A percentile compares a stretch with the other conserved stretches of the same genome.
Evolutionary conservation across 2,113 vertebrate species (phyloP).

Genomic region (Muntiacus reevesi): DNA sequence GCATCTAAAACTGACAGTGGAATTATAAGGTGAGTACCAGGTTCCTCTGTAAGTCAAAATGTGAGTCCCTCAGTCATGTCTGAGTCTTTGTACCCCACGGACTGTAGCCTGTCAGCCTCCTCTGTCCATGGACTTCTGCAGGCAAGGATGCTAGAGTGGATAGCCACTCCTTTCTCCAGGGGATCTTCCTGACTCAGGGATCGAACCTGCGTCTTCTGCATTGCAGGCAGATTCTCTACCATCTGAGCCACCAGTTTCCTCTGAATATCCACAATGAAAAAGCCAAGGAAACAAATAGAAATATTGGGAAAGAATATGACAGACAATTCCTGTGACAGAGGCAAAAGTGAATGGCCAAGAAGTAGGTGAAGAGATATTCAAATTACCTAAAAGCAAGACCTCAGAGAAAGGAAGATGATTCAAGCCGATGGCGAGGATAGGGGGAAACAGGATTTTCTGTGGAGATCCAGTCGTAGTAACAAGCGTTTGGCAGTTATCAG

Average conservation of each 20-base stretch:
- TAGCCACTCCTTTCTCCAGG: neutral
- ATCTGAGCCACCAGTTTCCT: neutral
- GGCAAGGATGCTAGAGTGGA: neutral
- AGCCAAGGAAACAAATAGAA: accelerated
- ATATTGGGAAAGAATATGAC: accelerated
- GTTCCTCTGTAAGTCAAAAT: neutral
- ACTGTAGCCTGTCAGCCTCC: neutral
- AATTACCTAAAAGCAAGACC: neutral
- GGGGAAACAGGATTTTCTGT: neutral
- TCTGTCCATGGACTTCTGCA: neutral
- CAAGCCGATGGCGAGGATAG: accelerated
- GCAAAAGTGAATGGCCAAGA: accelerated
- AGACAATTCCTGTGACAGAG: neutral
- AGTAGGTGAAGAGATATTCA: accelerated
- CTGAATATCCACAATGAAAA: neutral
- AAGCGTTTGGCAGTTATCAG: accelerated
- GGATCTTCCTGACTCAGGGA: neutral
- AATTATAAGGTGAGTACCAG: accelerated
- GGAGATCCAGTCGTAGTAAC: accelerated
- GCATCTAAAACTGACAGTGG: accelerated
- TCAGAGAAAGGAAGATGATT: neutral
- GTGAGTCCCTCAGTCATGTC: neutral
- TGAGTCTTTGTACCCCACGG: neutral
- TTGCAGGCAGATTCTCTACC: neutral
- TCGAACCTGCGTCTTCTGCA: neutral